Evolutionary conservation across 2,888 invertebrate species (phyloP).

Genomic region (Eucera pruinosa): DNA sequence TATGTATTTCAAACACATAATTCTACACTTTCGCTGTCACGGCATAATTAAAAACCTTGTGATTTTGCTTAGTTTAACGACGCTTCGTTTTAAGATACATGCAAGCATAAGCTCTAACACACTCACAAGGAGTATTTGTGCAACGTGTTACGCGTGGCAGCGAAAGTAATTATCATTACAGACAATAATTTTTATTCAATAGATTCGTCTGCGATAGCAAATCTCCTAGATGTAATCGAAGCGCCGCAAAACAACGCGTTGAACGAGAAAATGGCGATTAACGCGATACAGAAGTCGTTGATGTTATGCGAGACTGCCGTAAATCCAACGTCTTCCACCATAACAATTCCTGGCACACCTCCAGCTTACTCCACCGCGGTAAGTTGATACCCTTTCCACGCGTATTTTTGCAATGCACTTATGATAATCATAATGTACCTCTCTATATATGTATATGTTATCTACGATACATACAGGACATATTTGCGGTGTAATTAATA

Average conservation of each 20-base stretch:
- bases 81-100: neutral
- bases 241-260: constrained; percentile 84
- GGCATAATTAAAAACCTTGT: constrained; percentile 21
- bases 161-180: constrained; percentile 55
- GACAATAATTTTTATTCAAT: constrained; percentile 48
- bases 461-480: neutral
- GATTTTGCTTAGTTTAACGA: constrained; percentile 5
- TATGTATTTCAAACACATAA: neutral
- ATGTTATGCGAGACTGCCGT: constrained; percentile 92
- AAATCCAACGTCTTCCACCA: constrained; percentile 87
- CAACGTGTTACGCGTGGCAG: constrained; percentile 25
- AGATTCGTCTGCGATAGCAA: constrained; percentile 82
- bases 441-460: neutral
- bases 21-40: constrained; percentile 46
- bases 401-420: neutral
- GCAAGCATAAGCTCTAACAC: constrained; percentile 18
- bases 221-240: constrained; percentile 84
- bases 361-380: constrained; percentile 88
- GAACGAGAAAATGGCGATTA: constrained; percentile 92
- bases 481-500: constrained; percentile 1
- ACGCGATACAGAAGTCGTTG: constrained; percentile 94
- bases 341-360: constrained; percentile 86
- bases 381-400: constrained; percentile 71
- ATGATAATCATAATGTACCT: constrained; percentile 65
- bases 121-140: neutral